Conservation (phyloP, 2,888 invertebrate species). For the Odontocerum albicorne region DNA sequence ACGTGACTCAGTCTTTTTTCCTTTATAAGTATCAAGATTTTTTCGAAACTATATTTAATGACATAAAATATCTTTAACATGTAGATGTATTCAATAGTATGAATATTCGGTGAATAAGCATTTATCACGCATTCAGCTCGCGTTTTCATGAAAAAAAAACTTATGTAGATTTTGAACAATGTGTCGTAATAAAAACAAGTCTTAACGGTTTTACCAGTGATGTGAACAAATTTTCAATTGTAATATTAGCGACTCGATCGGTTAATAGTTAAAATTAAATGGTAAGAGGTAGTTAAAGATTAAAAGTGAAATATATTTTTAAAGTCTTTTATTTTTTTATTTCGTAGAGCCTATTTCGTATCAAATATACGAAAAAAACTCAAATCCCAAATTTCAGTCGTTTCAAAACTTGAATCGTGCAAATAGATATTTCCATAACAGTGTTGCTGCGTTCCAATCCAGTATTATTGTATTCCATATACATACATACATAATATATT, state of each 20-base stretch:
- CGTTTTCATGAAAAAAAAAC: neutral
- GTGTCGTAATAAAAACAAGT: neutral
- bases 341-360: slow-evolving; percentile 30
- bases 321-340: slow-evolving; percentile 21
- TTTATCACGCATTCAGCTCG: too few species aligned
- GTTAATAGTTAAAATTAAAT: too few species aligned
- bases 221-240: neutral
- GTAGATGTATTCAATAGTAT: too few species aligned
- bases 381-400: slow-evolving; percentile 32
- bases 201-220: neutral
- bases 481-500: neutral
- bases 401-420: slow-evolving; percentile 33
- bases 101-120: too few species aligned
- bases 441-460: slow-evolving; percentile 6
- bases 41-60: too few species aligned
- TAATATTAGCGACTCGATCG: too few species aligned
- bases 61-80: too few species aligned
- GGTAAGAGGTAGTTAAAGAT: neutral
- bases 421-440: slow-evolving; percentile 24
- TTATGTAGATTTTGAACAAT: neutral
- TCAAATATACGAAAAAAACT: slow-evolving; percentile 30
- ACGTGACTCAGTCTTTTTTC: too few species aligned
- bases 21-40: too few species aligned
- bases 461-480: neutral
- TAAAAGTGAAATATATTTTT: slow-evolving; percentile 15